Conservation (phyloP, 1,140 invertebrate genomes). For the Rhynchophorus ferrugineus region DNA sequence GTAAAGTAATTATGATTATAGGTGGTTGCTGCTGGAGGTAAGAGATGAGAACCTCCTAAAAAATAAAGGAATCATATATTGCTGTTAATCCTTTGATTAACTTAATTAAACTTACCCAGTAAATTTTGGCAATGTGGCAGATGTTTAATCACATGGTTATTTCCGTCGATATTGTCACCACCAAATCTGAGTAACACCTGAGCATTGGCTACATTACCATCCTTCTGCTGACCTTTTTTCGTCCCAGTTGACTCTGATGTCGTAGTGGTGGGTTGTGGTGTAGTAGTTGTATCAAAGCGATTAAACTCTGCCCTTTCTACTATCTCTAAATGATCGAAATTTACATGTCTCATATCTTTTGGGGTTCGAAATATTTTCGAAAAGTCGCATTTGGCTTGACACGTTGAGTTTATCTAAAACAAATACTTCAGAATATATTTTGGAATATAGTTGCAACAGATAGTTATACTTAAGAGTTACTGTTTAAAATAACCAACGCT, state of each 20-base stretch:
- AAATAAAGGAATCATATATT: too few species aligned
- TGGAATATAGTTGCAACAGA: too few species aligned
- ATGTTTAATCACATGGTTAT: conserved; percentile 13
- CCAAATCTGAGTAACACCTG: conserved; percentile 20
- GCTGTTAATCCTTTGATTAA: too few species aligned
- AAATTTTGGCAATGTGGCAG: conserved; percentile 4
- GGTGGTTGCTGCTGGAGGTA: not conserved
- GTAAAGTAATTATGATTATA: not conserved
- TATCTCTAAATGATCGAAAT: conserved; percentile 27
- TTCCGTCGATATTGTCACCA: not conserved
- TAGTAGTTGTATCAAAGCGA: not conserved
- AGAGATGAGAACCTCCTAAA: not conserved
- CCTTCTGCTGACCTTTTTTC: not conserved
- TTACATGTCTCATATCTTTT: conserved; percentile 22
- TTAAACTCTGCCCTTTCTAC: conserved; percentile 24
- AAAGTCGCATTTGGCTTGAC: conserved; percentile 11
- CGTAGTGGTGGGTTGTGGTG: not conserved
- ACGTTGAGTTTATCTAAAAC: too few species aligned
- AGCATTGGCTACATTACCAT: conserved; percentile 18
- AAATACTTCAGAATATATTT: too few species aligned
- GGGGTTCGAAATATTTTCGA: conserved; percentile 25
- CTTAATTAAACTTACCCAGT: not conserved
- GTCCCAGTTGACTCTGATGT: not conserved
- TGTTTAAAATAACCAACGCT: too few species aligned
- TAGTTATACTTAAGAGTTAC: too few species aligned